These are phyloP conservation scores for Perizoma affinitatum DNA, from an alignment of 2,888 invertebrate genomes.

Conservation along the genomic window DNA sequence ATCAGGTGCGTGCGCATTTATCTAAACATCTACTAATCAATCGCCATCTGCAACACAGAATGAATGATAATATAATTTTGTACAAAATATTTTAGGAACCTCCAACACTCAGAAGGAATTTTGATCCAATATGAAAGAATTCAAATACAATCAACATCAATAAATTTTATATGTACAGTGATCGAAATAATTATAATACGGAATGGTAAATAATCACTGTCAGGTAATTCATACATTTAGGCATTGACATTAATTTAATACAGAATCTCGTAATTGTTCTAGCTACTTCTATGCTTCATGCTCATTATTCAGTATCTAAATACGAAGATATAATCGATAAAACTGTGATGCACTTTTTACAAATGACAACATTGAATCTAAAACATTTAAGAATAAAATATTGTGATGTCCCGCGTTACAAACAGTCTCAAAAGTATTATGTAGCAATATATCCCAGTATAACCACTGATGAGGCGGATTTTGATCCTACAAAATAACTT, in stretches of 20 bases:
- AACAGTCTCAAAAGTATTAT: slow-evolving; percentile 34
- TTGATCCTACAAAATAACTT: slow-evolving; percentile 28
- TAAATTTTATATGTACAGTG: slow-evolving; percentile 49
- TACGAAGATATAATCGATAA: slow-evolving; percentile 32
- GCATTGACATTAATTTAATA: slow-evolving; percentile 44
- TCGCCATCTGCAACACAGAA: slow-evolving; percentile 34
- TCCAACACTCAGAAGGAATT: slow-evolving; percentile 54
- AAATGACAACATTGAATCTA: slow-evolving; percentile 32
- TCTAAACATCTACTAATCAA: slow-evolving; percentile 37
- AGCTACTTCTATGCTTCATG: slow-evolving; percentile 45
- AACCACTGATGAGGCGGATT: slow-evolving; percentile 38
- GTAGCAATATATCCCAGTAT: slow-evolving; percentile 22
- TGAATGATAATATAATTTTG: slow-evolving; percentile 42
- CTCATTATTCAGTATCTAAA: slow-evolving; percentile 33
- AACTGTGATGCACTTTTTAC: slow-evolving; percentile 33
- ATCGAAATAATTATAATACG: slow-evolving; percentile 56
- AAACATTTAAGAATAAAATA: slow-evolving; percentile 28
- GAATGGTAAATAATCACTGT: slow-evolving; percentile 64
- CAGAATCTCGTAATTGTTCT: slow-evolving; percentile 61
- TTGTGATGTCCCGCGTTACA: slow-evolving; percentile 37
- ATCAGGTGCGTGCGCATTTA: slow-evolving; percentile 49
- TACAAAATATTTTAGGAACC: slow-evolving; percentile 57
- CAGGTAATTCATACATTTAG: slow-evolving; percentile 40
- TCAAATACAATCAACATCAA: slow-evolving; percentile 46
- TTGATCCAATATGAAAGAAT: slow-evolving; percentile 47